phyloP scores from a whole-genome alignment of 2,797 vertebrate species.

The Macrochelys suwanniensis region DNA sequence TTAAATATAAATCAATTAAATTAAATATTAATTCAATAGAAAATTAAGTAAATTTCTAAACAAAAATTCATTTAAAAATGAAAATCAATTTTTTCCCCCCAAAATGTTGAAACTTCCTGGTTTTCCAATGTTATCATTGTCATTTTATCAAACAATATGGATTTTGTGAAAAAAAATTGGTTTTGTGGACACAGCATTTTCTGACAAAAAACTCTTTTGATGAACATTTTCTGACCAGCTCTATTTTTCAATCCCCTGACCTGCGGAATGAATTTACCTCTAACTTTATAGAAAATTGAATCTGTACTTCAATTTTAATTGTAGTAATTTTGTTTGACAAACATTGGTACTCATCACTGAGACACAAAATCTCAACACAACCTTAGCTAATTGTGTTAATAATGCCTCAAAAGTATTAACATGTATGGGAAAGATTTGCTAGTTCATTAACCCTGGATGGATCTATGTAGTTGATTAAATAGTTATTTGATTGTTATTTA shows the following conservation, averaged over 20 bases:
- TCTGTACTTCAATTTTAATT: slow-evolving; percentile 32
- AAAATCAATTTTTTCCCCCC: neutral
- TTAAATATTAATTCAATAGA: neutral
- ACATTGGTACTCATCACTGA: slow-evolving; percentile 46
- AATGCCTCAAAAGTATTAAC: neutral
- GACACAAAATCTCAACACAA: neutral
- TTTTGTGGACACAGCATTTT: neutral
- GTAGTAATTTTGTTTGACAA: slow-evolving; percentile 30
- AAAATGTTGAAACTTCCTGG: neutral
- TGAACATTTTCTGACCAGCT: neutral
- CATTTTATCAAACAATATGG: neutral
- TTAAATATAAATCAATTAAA: neutral
- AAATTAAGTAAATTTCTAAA: neutral
- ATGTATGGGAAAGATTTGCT: neutral
- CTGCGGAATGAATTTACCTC: neutral
- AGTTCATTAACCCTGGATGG: neutral
- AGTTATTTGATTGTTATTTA: neutral
- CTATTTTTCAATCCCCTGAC: neutral
- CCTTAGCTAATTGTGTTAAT: neutral
- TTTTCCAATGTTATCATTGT: neutral
- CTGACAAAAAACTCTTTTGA: neutral
- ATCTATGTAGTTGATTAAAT: neutral
- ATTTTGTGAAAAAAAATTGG: neutral
- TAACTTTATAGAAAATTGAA: slow-evolving; percentile 10
- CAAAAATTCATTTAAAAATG: neutral